Evolutionary conservation across 2,113 vertebrate genomes (phyloP).

Genomic region (Jaculus jaculus): DNA sequence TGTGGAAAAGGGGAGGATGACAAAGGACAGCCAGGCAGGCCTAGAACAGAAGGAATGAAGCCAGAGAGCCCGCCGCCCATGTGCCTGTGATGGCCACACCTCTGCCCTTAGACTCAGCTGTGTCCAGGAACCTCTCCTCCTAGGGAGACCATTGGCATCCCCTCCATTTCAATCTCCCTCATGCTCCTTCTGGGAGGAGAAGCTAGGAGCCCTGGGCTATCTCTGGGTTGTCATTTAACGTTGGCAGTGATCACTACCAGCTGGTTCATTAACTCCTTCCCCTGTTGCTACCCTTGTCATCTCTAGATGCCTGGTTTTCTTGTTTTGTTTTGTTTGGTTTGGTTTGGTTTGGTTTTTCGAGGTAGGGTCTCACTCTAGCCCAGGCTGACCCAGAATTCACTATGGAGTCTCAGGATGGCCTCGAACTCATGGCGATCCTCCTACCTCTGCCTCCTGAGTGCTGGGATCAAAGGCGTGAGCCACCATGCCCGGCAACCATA

Average conservation of each 20-base stretch:
- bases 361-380: too few species aligned
- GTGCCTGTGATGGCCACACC: neutral
- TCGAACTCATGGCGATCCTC: too few species aligned
- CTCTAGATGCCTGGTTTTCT: neutral
- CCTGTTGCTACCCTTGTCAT: neutral
- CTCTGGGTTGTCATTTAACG: slow-evolving; percentile 55
- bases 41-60: neutral
- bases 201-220: neutral
- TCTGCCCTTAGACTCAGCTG: slow-evolving; percentile 17
- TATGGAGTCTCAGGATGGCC: too few species aligned
- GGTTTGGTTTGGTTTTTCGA: too few species aligned
- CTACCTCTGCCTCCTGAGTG: too few species aligned
- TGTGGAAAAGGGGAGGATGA: rapidly evolving
- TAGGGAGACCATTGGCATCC: neutral
- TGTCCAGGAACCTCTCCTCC: slow-evolving; percentile 65
- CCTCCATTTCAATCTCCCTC: neutral
- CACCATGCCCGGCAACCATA: too few species aligned
- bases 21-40: neutral
- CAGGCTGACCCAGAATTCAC: too few species aligned
- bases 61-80: neutral
- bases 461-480: too few species aligned
- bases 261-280: neutral
- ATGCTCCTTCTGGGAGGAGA: neutral
- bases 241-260: slow-evolving; percentile 14
- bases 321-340: too few species aligned